phyloP scores from a whole-genome alignment of 1,140 invertebrate species.

The Oryctes rhinoceros region DNA sequence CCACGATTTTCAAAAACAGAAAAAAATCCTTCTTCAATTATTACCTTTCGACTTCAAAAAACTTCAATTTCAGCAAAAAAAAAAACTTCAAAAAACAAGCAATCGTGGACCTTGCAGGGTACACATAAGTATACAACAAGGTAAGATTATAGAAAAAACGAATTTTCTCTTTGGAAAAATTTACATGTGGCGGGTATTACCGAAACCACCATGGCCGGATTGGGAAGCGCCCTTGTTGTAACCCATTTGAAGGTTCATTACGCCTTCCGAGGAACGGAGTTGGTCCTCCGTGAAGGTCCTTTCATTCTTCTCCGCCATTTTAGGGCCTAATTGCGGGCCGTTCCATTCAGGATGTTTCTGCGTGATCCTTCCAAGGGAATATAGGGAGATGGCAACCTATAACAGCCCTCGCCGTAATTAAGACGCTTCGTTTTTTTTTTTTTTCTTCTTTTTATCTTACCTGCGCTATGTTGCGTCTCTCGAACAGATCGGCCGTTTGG shows the following conservation, averaged over 20 bases:
- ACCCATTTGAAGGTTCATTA: constrained; percentile 95
- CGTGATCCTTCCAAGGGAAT: constrained; percentile 68
- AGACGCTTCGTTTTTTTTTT: not conserved
- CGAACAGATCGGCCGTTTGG: constrained; percentile 97
- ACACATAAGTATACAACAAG: not conserved
- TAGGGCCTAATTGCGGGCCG: constrained; percentile 89
- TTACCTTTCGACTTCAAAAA: not conserved
- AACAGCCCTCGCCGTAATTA: constrained; percentile 7
- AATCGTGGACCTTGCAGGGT: not conserved
- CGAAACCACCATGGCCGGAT: constrained; percentile 87
- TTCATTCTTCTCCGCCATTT: constrained; percentile 95
- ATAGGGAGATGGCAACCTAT: constrained; percentile 57
- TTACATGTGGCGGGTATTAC: constrained; percentile 96
- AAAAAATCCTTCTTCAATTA: not conserved
- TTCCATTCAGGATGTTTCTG: constrained; percentile 94
- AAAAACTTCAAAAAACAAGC: not conserved
- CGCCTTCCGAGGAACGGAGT: constrained; percentile 86
- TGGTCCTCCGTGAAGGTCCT: constrained; percentile 95
- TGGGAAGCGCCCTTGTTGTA: constrained; percentile 93
- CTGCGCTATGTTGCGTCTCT: constrained; percentile 95
- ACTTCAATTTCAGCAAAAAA: not conserved
- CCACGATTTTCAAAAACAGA: not conserved
- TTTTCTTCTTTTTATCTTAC: constrained; percentile 67
- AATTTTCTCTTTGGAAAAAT: not conserved
- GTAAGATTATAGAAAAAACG: not conserved